These are phyloP conservation scores for Galaxias olidus DNA, from an alignment of 2,797 vertebrate genomes.

Conservation along the genomic window DNA sequence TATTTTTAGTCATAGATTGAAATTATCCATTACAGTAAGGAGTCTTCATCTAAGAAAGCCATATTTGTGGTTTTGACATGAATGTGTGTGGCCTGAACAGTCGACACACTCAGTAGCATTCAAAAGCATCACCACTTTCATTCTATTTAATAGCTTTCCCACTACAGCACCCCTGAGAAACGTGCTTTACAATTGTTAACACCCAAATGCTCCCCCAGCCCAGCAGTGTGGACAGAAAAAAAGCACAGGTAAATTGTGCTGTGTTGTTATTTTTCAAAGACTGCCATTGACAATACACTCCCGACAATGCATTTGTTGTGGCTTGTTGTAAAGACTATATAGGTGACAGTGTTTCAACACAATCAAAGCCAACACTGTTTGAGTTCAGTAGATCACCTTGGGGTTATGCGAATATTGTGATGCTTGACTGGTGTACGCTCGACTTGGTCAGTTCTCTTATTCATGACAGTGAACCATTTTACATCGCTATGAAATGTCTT, in stretches of 20 bases:
- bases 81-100: too few species aligned
- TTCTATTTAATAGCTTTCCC: too few species aligned
- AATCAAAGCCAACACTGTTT: slow-evolving; percentile 13
- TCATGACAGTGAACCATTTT: too few species aligned
- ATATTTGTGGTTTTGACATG: too few species aligned
- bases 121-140: too few species aligned
- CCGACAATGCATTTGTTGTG: slow-evolving; percentile 20
- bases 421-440: slow-evolving; percentile 38
- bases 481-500: too few species aligned
- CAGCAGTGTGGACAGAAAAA: not conserved
- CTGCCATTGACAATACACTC: slow-evolving; percentile 12
- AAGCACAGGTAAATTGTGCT: not conserved
- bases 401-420: slow-evolving; percentile 34
- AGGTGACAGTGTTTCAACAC: slow-evolving; percentile 8
- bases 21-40: too few species aligned
- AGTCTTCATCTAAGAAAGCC: too few species aligned
- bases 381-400: slow-evolving; percentile 1
- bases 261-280: slow-evolving; percentile 8
- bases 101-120: too few species aligned
- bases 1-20: too few species aligned
- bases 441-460: too few species aligned
- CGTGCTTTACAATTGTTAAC: not conserved
- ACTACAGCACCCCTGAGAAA: too few species aligned
- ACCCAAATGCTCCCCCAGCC: not conserved
- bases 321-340: slow-evolving; percentile 5